phyloP scores from a whole-genome alignment of 2,113 vertebrate genomes.

The Quiscalus mexicanus region DNA sequence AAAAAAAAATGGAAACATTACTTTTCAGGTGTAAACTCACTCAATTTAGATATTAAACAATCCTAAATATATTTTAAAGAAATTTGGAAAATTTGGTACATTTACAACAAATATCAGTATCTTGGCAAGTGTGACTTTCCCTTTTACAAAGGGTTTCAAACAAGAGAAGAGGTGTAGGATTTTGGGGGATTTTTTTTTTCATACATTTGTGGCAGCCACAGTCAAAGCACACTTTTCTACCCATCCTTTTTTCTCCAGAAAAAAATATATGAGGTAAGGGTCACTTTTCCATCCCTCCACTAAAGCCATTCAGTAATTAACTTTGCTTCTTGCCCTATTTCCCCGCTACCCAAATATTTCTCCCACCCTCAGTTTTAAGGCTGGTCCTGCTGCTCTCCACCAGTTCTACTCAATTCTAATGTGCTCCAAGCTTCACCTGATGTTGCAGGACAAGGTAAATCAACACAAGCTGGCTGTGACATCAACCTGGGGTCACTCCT shows the following conservation, averaged over 20 bases:
- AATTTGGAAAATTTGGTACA: background rate
- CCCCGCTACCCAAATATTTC: background rate
- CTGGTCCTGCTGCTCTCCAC: background rate
- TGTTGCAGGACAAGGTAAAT: background rate
- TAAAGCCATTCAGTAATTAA: background rate
- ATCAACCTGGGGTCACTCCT: background rate
- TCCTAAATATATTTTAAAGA: background rate
- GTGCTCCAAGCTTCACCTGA: background rate
- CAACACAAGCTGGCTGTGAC: background rate
- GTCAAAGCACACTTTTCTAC: background rate
- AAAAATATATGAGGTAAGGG: background rate
- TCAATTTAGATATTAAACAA: background rate
- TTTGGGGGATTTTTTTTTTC: background rate
- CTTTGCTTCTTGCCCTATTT: background rate
- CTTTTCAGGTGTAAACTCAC: background rate
- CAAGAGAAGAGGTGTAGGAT: background rate
- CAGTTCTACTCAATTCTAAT: background rate
- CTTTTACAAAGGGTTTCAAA: background rate
- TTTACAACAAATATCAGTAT: background rate
- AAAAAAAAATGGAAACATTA: background rate
- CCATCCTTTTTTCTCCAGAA: background rate
- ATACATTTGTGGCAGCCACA: background rate
- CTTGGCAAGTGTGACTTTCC: background rate
- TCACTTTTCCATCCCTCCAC: background rate
- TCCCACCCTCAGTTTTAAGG: background rate